These are phyloP conservation scores for Hoplias malabaricus DNA, from an alignment of 2,113 vertebrate genomes.

Conservation along the genomic window DNA sequence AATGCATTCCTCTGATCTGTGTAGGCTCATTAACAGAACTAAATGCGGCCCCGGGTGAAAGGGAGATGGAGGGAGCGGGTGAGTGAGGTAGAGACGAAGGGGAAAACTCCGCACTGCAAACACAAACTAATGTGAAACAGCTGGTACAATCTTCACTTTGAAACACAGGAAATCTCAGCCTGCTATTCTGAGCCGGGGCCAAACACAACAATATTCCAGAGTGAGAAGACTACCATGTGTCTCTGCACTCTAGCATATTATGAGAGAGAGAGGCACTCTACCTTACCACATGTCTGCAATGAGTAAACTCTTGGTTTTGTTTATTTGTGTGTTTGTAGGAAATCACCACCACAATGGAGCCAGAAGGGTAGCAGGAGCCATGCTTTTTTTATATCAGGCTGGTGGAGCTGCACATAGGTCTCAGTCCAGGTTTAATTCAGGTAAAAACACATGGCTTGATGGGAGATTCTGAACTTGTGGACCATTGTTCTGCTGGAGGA, in stretches of 20 bases:
- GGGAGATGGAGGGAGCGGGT: constrained; percentile 33
- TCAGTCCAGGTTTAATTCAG: constrained; percentile 37
- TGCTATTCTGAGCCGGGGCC: constrained; percentile 44
- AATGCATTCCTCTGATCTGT: constrained; percentile 66
- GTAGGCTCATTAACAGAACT: constrained; percentile 66
- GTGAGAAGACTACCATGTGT: constrained; percentile 11
- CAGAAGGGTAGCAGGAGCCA: constrained; percentile 45
- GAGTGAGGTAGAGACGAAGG: constrained; percentile 24
- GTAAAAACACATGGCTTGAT: constrained; percentile 37
- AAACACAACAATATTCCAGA: constrained; percentile 46
- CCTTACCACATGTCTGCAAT: constrained; percentile 16
- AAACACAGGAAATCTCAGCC: constrained; percentile 58
- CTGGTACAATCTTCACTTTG: constrained; percentile 60
- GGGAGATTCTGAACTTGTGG: constrained; percentile 38
- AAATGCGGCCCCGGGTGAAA: constrained; percentile 68
- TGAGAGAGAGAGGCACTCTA: neutral
- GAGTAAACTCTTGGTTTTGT: neutral
- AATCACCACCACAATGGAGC: constrained; percentile 30
- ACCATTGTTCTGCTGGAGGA: constrained; percentile 27
- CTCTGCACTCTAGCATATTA: constrained; percentile 29
- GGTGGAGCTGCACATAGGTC: constrained; percentile 29
- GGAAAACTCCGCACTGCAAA: constrained; percentile 45
- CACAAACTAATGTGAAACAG: constrained; percentile 62
- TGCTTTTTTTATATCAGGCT: constrained; percentile 28
- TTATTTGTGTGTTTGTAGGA: constrained; percentile 32